Conservation (phyloP, 2,113 vertebrate species). For the Bombycilla garrulus region DNA sequence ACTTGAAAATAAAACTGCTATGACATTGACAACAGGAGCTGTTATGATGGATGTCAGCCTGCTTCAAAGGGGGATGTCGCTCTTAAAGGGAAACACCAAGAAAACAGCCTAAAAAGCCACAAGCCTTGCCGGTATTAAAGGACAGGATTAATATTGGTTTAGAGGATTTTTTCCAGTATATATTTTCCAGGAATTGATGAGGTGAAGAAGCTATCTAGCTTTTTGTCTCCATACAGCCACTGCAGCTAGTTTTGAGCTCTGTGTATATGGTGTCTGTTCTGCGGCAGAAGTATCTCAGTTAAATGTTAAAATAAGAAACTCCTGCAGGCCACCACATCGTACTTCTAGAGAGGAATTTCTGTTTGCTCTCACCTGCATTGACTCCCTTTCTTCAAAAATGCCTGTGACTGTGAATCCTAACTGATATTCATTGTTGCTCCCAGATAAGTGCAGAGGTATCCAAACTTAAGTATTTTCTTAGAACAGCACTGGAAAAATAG, state of each 20-base stretch:
- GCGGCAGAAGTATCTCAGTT: not conserved
- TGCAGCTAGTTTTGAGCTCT: not conserved
- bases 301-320: not conserved
- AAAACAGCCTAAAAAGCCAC: not conserved
- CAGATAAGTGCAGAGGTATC: not conserved
- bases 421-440: not conserved
- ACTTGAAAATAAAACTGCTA: conserved; percentile 36
- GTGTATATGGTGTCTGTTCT: not conserved
- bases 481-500: not conserved
- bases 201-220: not conserved
- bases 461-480: not conserved
- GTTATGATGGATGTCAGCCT: conserved; percentile 19
- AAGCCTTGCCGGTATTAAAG: not conserved
- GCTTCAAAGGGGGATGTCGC: not conserved
- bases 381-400: not conserved
- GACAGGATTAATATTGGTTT: not conserved
- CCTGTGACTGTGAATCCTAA: not conserved
- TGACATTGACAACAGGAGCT: conserved; percentile 37
- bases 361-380: not conserved
- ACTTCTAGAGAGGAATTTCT: not conserved
- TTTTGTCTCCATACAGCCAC: not conserved
- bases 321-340: not conserved
- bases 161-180: not conserved
- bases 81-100: not conserved
- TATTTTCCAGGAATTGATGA: not conserved